Evolutionary conservation across 2,888 invertebrate genomes (phyloP), one percentile per base, ranked within the genome.

Genomic region (Anoplius nigerrimus): DNA sequence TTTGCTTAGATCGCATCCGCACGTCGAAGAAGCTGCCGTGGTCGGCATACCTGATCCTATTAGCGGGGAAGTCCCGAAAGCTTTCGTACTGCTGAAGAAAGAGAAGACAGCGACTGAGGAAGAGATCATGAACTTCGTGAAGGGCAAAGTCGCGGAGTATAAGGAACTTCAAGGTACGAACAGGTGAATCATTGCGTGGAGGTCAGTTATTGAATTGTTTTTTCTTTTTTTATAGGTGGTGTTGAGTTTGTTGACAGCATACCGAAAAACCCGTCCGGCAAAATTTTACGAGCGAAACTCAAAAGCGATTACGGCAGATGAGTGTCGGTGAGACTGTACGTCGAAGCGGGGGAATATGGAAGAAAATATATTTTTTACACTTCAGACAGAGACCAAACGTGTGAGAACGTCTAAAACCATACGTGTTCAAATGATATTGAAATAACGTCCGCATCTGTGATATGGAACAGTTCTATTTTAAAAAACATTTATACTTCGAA

Each of bases 1-100:
- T 59, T 82, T 95, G 3, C 83, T 96, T 0, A 91, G 94, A 67
- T 91, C 92, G 52, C 94, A 95, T 87, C 94, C 95, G 0, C 91
- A 91, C 24, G 91, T 98, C 0, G 87, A 90, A 13, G 97, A 98
- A 81, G 95, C 94, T 0, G 97, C 95, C 0, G 97, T 98, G 0
- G 90, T 97, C 69, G 97, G 96, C 0, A 88, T 95, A 16, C 92
- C 93, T 0, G 92, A 96, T 83, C 88, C 90, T 0, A 86, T 88
- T 11, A 90, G 90, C 43, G 97, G 96, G 4, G 95, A 97, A 88
- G 90, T 92, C 11, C 96, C 96, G 0, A 92, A 92, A 82, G 96
- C 95, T 0, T 94, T 93, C 78, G 89, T 97, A 1, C 92, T 94
- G 0, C 80, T 90, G 0, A 92, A 92, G 72, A 84, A 90, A 22